Conservation (phyloP, 1,140 invertebrate species). For the Formica exsecta region DNA sequence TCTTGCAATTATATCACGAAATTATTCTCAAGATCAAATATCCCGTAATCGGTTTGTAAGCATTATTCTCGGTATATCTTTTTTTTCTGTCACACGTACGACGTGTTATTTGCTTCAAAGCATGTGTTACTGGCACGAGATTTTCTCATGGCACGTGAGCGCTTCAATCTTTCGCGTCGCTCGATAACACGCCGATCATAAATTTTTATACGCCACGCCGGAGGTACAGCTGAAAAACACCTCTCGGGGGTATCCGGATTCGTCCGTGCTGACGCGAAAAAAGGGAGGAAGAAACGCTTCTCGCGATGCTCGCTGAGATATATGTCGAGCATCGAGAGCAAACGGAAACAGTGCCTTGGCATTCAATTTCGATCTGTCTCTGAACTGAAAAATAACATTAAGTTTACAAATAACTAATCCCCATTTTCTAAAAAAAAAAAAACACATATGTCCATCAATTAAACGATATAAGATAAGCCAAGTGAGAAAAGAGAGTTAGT, state of each 20-base stretch:
- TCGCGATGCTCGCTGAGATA: slow-evolving; percentile 41
- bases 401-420: not conserved
- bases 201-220: slow-evolving; percentile 67
- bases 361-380: slow-evolving; percentile 30
- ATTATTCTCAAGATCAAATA: slow-evolving; percentile 3
- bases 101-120: slow-evolving; percentile 29
- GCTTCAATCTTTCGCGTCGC: slow-evolving; percentile 57
- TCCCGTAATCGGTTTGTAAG: not conserved
- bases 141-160: slow-evolving; percentile 51
- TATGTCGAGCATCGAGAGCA: slow-evolving; percentile 9
- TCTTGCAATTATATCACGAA: not conserved
- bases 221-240: slow-evolving; percentile 58
- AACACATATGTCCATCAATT: not conserved
- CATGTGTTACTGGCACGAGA: slow-evolving; percentile 11
- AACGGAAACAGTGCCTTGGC: not conserved
- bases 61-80: not conserved
- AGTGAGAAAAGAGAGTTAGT: not conserved
- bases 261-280: slow-evolving; percentile 26
- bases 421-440: not conserved
- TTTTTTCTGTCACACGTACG: not conserved
- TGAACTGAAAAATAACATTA: not conserved
- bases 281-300: slow-evolving; percentile 30
- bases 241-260: slow-evolving; percentile 43
- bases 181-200: slow-evolving; percentile 71
- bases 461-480: not conserved